These are phyloP conservation scores for Microctonus aethiopoides DNA, from an alignment of 2,888 invertebrate genomes.

Conservation along the genomic window DNA sequence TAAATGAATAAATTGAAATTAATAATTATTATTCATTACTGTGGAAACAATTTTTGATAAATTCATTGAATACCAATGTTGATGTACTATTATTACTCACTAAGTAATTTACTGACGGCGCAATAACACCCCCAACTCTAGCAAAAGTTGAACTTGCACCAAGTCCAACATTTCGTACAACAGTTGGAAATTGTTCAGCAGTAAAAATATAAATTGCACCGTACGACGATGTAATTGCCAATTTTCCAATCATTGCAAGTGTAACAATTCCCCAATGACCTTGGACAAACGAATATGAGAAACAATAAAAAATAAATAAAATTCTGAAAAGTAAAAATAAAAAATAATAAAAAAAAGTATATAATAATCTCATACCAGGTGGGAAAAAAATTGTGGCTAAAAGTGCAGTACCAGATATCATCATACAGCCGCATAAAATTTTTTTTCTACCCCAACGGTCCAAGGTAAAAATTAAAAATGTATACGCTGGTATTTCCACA, in stretches of 20 bases:
- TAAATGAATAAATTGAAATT: constrained; percentile 34
- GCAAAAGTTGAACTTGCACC: constrained; percentile 75
- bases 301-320: constrained; percentile 8
- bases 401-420: constrained; percentile 73
- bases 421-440: constrained; percentile 77
- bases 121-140: constrained; percentile 73
- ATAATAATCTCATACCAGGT: constrained; percentile 64
- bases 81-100: constrained; percentile 58
- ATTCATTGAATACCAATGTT: not conserved
- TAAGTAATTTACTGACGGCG: constrained; percentile 72
- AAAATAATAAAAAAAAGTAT: constrained; percentile 8
- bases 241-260: constrained; percentile 78
- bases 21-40: not conserved
- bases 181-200: constrained; percentile 81
- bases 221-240: constrained; percentile 79
- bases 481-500: constrained; percentile 82
- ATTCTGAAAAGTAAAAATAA: not conserved
- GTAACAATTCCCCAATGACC: constrained; percentile 70
- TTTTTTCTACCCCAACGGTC: constrained; percentile 78
- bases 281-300: constrained; percentile 20
- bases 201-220: constrained; percentile 80
- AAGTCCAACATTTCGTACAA: constrained; percentile 75
- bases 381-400: constrained; percentile 73
- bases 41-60: not conserved
- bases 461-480: constrained; percentile 74